Evolutionary conservation across 2,888 invertebrate genomes (phyloP).

Genomic region (Pyrocoelia pectoralis): DNA sequence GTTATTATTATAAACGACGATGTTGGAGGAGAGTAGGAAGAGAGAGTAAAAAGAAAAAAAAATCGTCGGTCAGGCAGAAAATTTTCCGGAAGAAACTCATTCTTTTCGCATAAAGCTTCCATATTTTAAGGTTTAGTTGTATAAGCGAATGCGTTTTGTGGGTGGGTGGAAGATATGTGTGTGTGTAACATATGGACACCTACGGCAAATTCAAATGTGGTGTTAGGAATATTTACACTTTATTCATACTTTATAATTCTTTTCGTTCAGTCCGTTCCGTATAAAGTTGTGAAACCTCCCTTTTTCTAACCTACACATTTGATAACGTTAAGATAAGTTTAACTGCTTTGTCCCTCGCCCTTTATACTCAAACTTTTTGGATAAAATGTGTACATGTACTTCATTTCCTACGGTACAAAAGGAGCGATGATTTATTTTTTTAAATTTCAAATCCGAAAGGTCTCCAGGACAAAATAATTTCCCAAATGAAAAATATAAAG

Average conservation of each 20-base stretch:
- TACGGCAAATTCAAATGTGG: constrained; percentile 34
- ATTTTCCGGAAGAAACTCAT: not conserved
- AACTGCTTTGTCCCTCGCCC: constrained; percentile 32
- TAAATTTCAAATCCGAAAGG: too few species aligned
- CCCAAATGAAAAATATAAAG: too few species aligned
- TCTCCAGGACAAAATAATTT: too few species aligned
- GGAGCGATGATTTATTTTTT: too few species aligned
- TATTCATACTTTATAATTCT: constrained; percentile 40
- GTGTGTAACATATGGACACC: constrained; percentile 36
- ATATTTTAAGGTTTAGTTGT: not conserved
- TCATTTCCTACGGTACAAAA: too few species aligned
- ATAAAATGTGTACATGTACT: too few species aligned
- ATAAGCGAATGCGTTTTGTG: not conserved
- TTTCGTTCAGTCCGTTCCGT: constrained; percentile 16
- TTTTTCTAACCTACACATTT: constrained; percentile 28
- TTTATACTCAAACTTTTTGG: too few species aligned
- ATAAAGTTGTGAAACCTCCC: constrained; percentile 30
- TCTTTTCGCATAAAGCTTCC: not conserved
- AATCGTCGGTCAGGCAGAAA: not conserved
- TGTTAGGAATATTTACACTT: constrained; percentile 35
- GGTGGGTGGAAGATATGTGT: constrained; percentile 17
- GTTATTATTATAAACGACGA: not conserved
- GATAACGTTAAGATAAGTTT: constrained; percentile 38
- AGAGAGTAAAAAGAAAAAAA: not conserved
- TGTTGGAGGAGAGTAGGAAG: too few species aligned